These are phyloP conservation scores for Sphinx pinastri DNA, from an alignment of 2,888 invertebrate species.

Conservation along the genomic window DNA sequence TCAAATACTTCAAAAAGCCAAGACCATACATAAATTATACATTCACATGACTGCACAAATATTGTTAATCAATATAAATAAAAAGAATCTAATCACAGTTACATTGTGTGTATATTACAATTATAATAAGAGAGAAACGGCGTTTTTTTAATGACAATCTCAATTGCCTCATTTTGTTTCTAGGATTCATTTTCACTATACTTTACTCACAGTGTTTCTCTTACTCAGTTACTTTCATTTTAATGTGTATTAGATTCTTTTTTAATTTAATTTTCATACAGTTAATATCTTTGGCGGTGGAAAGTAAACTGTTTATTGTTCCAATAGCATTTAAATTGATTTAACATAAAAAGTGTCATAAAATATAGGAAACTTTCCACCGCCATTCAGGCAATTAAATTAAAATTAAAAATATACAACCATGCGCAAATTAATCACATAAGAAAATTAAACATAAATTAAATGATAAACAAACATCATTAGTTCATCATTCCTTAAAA, in stretches of 20 bases:
- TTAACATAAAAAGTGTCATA: not conserved
- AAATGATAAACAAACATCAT: not conserved
- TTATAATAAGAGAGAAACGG: not conserved
- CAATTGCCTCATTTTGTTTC: not conserved
- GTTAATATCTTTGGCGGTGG: not conserved
- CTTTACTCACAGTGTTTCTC: no score
- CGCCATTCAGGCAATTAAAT: not conserved
- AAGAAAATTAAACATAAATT: constrained; percentile 20
- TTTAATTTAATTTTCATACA: not conserved
- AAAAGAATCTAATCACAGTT: not conserved
- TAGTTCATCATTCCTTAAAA: constrained; percentile 9
- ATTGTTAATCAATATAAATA: constrained; percentile 13
- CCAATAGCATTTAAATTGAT: no score
- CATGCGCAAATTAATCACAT: constrained; percentile 29
- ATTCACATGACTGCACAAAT: constrained; percentile 16
- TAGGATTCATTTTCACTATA: not conserved
- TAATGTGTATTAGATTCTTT: not conserved
- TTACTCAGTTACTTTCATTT: no score
- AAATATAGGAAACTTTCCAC: not conserved
- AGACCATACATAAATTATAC: not conserved
- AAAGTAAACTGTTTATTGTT: not conserved
- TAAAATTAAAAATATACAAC: constrained; percentile 3
- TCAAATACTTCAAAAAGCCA: not conserved
- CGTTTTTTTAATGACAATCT: not conserved
- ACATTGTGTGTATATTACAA: not conserved